Percentiles rank a stretch among this genome's conserved stretches.
These are phyloP conservation scores for Hemistola chrysoprasaria DNA, from an alignment of 2,888 invertebrate species.

Conservation along the genomic window DNA sequence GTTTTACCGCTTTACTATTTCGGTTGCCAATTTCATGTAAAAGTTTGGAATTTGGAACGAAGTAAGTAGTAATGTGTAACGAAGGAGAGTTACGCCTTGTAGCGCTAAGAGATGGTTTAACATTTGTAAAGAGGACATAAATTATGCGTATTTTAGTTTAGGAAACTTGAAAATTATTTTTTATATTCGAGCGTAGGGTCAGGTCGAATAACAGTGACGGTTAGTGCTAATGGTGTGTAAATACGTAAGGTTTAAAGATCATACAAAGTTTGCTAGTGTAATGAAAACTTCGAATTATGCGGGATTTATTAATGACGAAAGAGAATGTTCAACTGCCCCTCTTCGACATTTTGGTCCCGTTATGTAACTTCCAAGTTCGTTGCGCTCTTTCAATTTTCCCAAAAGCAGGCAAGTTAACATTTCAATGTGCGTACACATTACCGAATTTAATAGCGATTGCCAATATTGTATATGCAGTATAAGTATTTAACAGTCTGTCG, in stretches of 20 bases:
- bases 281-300: slow-evolving; percentile 20
- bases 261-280: slow-evolving; percentile 18
- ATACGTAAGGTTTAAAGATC: slow-evolving; percentile 63
- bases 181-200: slow-evolving; percentile 60
- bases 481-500: slow-evolving; percentile 78
- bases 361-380: slow-evolving; percentile 8
- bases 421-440: slow-evolving; percentile 53
- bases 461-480: slow-evolving; percentile 76
- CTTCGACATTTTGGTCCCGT: background rate
- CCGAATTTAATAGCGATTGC: slow-evolving; percentile 72
- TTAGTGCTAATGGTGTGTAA: slow-evolving; percentile 64
- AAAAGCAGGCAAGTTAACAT: slow-evolving; percentile 27
- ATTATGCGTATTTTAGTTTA: slow-evolving; percentile 62
- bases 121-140: slow-evolving; percentile 45
- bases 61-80: slow-evolving; percentile 23
- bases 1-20: slow-evolving; percentile 7
- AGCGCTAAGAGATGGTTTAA: slow-evolving; percentile 46
- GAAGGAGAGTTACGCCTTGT: slow-evolving; percentile 41
- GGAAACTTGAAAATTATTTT: slow-evolving; percentile 53
- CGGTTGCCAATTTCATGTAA: slow-evolving; percentile 28
- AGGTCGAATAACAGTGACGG: slow-evolving; percentile 53
- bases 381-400: slow-evolving; percentile 22
- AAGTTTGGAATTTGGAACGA: slow-evolving; percentile 21
- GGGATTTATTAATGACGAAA: slow-evolving; percentile 1
- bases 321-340: background rate